These are phyloP conservation scores for Leptocoma aspasia DNA, from an alignment of 2,113 vertebrate genomes.

Conservation along the genomic window DNA sequence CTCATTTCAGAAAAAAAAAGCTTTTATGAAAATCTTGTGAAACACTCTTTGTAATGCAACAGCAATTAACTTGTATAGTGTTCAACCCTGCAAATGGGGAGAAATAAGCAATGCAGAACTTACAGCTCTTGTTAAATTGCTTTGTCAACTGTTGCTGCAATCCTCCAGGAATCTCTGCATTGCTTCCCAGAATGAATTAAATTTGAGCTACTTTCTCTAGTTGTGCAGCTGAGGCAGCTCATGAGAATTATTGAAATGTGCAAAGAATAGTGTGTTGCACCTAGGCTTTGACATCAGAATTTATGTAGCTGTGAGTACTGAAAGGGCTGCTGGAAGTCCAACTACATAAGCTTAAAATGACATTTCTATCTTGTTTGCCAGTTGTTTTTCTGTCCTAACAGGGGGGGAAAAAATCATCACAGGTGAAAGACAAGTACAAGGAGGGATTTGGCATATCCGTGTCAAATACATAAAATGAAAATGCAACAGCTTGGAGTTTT, in stretches of 20 bases:
- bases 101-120: neutral
- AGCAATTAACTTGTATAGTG: neutral
- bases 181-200: neutral
- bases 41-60: neutral
- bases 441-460: neutral
- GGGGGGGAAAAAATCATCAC: neutral
- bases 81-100: neutral
- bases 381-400: neutral
- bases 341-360: neutral
- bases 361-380: neutral
- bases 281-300: neutral
- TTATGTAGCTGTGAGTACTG: neutral
- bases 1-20: neutral
- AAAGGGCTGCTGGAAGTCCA: neutral
- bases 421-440: neutral
- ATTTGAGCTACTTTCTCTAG: neutral
- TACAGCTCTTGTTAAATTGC: neutral
- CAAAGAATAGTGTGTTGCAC: neutral
- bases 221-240: neutral
- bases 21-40: neutral
- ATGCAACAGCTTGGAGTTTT: neutral
- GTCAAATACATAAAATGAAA: neutral
- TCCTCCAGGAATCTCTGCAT: neutral
- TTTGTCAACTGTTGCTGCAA: neutral
- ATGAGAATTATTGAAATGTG: neutral